Base-by-base conservation (phyloP, 2,113 vertebrate species). In the Copsychus sechellarum region DNA sequence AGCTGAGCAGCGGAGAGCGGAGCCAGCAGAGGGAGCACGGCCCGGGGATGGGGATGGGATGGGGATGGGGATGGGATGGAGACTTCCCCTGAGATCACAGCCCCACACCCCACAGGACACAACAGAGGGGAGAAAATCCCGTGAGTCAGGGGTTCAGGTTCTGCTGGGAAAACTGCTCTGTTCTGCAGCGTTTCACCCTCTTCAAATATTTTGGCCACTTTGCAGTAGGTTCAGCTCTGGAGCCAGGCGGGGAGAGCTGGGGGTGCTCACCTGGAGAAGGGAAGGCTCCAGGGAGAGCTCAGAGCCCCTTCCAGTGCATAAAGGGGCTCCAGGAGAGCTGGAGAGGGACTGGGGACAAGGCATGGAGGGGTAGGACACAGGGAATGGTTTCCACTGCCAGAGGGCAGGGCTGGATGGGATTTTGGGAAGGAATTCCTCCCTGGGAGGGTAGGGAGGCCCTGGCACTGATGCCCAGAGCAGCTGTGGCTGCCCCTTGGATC, bases 21-120 rank as follows among this genome's bases (percentile, higher is more conserved):
- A 38, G 76, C 80, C 96, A 81, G 95, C 74, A 96, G 95, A 97
- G 94, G 95, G 96, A 97, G 96, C 85, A 43, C 24, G 43, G 22
- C 36, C 36, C 36, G 36, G 36, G 45, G 45, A 22, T 47, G 45
- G 47, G 47, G 47, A 48, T 48, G 16, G 25, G 9, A 22, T 2
- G 11, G 15, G 53, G 16, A 62, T 13, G 11, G 45, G 18, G 21
- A 47, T 47, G 45, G 45, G 48, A 23, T 47, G 45, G 45, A 21
- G 22, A 48, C 24, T 10, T 50, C 13, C 36, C 36, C 42, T 14
- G 0, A 6, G 19, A 15, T 4, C 11, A 6, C 5, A 12, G 3
- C 2, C 3, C 12, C 12, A 18, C 9, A 11, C 10, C 9, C 10
- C 0, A 2, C 31, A 6, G 22, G 9, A 9, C 6, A 9, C 5